These are phyloP conservation scores for Notiomystis cincta DNA, from an alignment of 2,113 vertebrate genomes.

Conservation along the genomic window DNA sequence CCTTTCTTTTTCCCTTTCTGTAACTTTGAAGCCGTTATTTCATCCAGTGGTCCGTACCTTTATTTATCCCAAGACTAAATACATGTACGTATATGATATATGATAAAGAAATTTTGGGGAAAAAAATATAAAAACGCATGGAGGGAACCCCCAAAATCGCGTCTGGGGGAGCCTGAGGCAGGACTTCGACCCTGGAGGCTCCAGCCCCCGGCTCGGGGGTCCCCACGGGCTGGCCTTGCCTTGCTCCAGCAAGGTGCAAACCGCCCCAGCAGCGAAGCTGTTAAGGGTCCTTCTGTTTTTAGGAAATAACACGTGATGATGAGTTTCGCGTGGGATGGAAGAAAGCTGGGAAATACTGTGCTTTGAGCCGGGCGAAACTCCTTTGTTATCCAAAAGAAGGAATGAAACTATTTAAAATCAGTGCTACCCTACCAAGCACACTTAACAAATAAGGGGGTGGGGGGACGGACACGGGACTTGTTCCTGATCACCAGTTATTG, in stretches of 20 bases:
- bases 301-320: conserved; percentile 33
- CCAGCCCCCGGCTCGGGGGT: neutral
- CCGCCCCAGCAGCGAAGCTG: neutral
- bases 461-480: neutral
- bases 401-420: neutral
- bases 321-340: conserved; percentile 27
- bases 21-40: neutral
- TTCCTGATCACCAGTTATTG: neutral
- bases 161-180: neutral
- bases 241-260: neutral
- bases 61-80: neutral
- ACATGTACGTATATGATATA: no score
- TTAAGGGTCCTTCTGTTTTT: conserved; percentile 64
- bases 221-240: neutral
- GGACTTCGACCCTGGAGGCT: neutral
- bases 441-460: neutral
- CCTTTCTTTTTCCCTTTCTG: neutral
- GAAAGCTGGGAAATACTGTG: neutral
- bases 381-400: neutral
- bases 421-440: neutral
- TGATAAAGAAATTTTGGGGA: fast-evolving
- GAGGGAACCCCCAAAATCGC: neutral
- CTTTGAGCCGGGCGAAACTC: neutral
- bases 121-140: neutral
- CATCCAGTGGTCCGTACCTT: neutral